A percentile compares a stretch with the other conserved stretches of the same genome.
These are phyloP conservation scores for Anisognathus igniventris DNA, from an alignment of 2,797 vertebrate genomes.

Conservation along the genomic window DNA sequence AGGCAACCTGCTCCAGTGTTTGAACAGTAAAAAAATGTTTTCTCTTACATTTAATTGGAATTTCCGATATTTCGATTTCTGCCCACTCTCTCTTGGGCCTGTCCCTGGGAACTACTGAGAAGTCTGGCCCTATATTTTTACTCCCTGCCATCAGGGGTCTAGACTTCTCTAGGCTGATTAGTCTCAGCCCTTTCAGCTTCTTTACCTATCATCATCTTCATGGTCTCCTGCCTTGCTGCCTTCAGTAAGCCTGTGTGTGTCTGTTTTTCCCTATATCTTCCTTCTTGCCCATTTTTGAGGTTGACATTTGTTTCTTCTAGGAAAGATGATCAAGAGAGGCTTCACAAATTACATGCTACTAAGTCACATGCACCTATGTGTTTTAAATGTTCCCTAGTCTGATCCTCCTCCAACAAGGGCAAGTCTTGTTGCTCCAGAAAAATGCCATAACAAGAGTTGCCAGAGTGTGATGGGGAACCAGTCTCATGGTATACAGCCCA, in stretches of 20 bases:
- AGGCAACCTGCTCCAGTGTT: not conserved
- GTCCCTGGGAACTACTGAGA: not conserved
- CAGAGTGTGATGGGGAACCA: no score
- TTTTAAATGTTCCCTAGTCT: not conserved
- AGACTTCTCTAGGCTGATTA: not conserved
- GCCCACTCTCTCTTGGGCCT: not conserved
- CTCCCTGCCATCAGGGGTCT: not conserved
- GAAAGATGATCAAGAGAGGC: not conserved
- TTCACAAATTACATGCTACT: not conserved
- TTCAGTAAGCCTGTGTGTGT: not conserved
- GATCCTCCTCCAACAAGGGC: not conserved
- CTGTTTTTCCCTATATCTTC: not conserved
- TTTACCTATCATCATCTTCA: not conserved
- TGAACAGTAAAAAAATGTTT: accelerated
- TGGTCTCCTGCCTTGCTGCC: not conserved
- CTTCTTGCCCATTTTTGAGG: not conserved
- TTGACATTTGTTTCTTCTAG: not conserved
- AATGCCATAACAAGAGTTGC: not conserved
- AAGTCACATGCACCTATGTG: not conserved
- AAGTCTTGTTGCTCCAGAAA: not conserved
- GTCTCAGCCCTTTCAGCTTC: not conserved
- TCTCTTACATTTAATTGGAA: not conserved
- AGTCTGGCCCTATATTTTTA: not conserved
- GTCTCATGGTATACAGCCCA: not conserved
- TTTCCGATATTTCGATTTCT: not conserved